Percentiles rank a stretch among this genome's conserved stretches.
Evolutionary conservation across 2,888 invertebrate genomes (phyloP).

Genomic region (Callyntrura sp.): DNA sequence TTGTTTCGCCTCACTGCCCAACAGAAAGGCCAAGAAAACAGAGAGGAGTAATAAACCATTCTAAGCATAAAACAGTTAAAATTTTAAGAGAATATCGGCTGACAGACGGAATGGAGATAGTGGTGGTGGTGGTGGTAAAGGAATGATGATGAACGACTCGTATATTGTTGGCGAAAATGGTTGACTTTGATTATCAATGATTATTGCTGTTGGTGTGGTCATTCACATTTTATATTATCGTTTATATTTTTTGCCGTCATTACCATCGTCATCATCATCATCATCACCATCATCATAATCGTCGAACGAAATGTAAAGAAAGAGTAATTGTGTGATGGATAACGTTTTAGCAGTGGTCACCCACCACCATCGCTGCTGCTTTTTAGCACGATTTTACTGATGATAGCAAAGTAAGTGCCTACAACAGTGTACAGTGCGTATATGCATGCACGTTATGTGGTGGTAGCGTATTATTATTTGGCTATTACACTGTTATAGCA

Average conservation of each 20-base stretch:
- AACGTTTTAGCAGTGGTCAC: background rate
- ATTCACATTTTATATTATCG: constrained; percentile 17
- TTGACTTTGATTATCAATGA: background rate
- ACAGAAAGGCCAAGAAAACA: constrained; percentile 44
- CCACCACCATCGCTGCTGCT: background rate
- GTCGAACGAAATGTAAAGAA: no score
- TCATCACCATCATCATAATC: background rate
- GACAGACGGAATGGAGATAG: background rate
- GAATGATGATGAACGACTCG: background rate
- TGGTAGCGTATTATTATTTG: background rate
- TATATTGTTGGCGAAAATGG: constrained; percentile 14
- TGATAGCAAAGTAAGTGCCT: no score
- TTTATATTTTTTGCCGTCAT: constrained; percentile 17
- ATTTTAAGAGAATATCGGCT: background rate
- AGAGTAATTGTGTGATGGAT: constrained; percentile 36
- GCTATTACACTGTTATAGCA: constrained; percentile 4
- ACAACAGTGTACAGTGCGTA: background rate
- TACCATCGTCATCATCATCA: background rate
- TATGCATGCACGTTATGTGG: background rate
- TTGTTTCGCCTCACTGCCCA: constrained; percentile 36
- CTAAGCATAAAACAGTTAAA: background rate
- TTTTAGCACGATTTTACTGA: background rate
- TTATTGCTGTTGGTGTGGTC: constrained; percentile 37
- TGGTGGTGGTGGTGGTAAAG: background rate
- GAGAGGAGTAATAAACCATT: background rate